Conservation (phyloP, 2,797 vertebrate species). For the Sebastes dallii region DNA sequence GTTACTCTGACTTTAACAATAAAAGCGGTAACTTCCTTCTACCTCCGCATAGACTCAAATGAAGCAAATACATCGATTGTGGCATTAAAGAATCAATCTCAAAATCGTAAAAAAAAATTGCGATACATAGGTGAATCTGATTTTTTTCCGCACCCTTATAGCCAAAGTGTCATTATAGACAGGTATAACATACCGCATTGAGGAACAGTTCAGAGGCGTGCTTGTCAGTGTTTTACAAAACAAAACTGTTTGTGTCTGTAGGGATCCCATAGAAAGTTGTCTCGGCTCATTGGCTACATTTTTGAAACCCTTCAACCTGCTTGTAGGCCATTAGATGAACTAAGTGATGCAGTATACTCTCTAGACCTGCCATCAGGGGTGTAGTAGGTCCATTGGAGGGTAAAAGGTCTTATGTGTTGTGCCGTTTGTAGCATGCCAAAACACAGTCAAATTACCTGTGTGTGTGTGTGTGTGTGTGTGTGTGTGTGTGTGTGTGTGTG, state of each 20-base stretch:
- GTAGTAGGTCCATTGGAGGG: constrained; percentile 1
- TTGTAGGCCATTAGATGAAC: constrained; percentile 15
- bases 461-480: constrained; percentile 15
- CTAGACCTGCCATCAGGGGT: constrained; percentile 4
- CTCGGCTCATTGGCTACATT: constrained; percentile 1
- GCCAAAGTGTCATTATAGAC: constrained; percentile 18
- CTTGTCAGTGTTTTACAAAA: constrained; percentile 13
- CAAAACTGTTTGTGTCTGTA: not conserved
- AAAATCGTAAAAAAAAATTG: too few relatives aligned
- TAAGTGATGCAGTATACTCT: constrained; percentile 14
- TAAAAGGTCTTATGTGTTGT: constrained; percentile 37
- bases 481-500: not conserved
- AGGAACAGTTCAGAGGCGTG: not conserved
- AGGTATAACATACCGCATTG: constrained; percentile 7
- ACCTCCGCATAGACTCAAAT: too few relatives aligned
- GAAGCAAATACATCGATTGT: too few relatives aligned
- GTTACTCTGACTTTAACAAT: too few relatives aligned
- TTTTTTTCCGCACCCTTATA: too few relatives aligned
- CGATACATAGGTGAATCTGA: too few relatives aligned
- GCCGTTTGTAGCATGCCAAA: constrained; percentile 51
- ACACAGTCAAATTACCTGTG: constrained; percentile 58
- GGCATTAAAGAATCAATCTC: too few relatives aligned
- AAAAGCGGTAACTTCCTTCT: too few relatives aligned
- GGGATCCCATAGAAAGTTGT: constrained; percentile 26
- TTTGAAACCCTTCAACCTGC: constrained; percentile 14